These are phyloP conservation scores for Hippolais icterina DNA, from an alignment of 2,113 vertebrate species.

Conservation along the genomic window DNA sequence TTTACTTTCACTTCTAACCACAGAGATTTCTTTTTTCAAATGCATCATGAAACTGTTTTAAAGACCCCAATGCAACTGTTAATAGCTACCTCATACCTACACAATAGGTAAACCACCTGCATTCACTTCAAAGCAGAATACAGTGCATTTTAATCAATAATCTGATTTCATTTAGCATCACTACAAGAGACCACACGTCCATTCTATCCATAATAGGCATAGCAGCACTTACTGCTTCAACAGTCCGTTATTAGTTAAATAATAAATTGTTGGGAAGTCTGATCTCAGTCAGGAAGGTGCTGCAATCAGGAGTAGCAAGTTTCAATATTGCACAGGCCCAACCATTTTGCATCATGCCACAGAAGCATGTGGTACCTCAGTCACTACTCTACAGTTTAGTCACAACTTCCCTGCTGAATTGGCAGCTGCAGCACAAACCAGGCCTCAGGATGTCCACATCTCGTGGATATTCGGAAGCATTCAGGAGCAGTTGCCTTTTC, in stretches of 20 bases:
- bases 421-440: background rate
- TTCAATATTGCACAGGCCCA: background rate
- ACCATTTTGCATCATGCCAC: background rate
- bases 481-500: background rate
- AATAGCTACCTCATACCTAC: background rate
- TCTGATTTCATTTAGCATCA: background rate
- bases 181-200: background rate
- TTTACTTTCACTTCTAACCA: background rate
- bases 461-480: fast-evolving
- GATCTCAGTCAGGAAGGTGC: background rate
- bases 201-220: background rate
- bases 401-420: background rate
- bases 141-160: background rate
- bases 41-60: background rate
- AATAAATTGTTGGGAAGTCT: background rate
- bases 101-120: background rate
- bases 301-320: background rate
- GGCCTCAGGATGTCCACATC: background rate
- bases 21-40: background rate
- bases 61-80: background rate
- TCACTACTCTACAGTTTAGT: background rate
- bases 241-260: background rate
- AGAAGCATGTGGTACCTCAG: background rate
- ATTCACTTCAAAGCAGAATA: background rate
- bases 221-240: background rate